Evolutionary conservation across 2,113 vertebrate species (phyloP).

Genomic region (Lutjanus erythropterus): DNA sequence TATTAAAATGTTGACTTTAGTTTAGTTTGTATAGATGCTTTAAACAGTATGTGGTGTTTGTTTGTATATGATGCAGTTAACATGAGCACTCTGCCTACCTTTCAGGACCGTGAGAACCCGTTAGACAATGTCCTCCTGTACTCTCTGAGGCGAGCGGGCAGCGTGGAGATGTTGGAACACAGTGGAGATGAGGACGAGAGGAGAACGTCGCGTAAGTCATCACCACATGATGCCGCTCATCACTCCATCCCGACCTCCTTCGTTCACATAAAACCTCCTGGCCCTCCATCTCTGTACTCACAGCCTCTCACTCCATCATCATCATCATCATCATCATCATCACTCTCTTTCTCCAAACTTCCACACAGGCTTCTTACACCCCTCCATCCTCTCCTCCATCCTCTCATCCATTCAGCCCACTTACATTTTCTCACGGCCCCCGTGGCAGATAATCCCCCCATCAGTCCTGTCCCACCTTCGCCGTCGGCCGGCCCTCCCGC

Average conservation of each 20-base stretch:
- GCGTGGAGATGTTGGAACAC: conserved; percentile 87
- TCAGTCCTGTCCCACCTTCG: conserved; percentile 68
- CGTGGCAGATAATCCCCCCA: conserved; percentile 73
- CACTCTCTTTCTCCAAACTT: conserved; percentile 44
- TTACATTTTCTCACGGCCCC: conserved; percentile 71
- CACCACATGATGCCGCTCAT: not conserved
- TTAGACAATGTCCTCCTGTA: conserved; percentile 88
- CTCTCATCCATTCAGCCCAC: conserved; percentile 75
- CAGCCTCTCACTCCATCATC: conserved; percentile 20
- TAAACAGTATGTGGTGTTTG: not conserved
- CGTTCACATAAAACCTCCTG: not conserved
- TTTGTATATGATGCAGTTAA: not conserved
- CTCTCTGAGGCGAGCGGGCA: conserved; percentile 82
- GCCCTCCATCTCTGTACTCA: conserved; percentile 17
- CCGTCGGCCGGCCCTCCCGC: conserved; percentile 68
- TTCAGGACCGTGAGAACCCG: conserved; percentile 92
- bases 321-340: conserved; percentile 34
- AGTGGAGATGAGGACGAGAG: conserved; percentile 89
- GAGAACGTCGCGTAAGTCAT: conserved; percentile 78
- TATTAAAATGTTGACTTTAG: no score
- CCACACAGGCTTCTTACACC: conserved; percentile 68
- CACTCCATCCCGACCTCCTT: not conserved
- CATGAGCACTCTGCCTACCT: not conserved
- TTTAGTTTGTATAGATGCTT: not conserved
- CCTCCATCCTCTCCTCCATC: conserved; percentile 72